Percentiles rank a stretch among this genome's conserved stretches.
Evolutionary conservation across 2,113 vertebrate genomes (phyloP).

Genomic region (Corythaixoides concolor): DNA sequence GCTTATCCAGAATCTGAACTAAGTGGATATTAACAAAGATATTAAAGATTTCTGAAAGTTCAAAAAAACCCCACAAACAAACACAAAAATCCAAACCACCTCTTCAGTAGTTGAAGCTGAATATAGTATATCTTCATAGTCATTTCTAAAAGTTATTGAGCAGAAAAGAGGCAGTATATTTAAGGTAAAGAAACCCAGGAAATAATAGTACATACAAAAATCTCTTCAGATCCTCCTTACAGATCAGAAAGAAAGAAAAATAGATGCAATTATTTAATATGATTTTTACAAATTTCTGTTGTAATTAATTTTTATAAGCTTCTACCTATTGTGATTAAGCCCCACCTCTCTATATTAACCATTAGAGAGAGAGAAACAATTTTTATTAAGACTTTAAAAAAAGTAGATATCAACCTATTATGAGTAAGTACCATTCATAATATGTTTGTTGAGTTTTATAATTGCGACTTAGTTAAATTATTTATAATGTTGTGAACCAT

Average conservation of each 20-base stretch:
- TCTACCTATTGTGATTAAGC: background rate
- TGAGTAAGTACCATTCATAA: background rate
- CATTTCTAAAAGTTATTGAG: background rate
- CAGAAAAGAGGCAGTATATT: background rate
- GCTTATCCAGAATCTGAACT: background rate
- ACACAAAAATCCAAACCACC: background rate
- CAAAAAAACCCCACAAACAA: accelerated
- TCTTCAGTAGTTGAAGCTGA: background rate
- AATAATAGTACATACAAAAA: background rate
- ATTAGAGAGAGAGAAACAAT: background rate
- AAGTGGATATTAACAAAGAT: background rate
- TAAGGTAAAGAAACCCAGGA: background rate
- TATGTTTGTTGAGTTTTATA: background rate
- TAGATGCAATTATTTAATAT: background rate
- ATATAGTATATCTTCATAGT: background rate
- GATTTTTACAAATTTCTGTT: background rate
- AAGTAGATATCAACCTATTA: background rate
- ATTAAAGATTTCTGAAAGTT: background rate
- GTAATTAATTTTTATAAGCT: background rate
- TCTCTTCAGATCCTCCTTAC: background rate
- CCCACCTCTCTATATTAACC: background rate
- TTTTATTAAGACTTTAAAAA: background rate
- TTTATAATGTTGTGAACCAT: background rate
- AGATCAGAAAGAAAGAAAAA: background rate
- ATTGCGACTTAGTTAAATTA: background rate